Evolutionary conservation across 1,140 invertebrate species (phyloP).

Genomic region (Chionoecetes opilio): DNA sequence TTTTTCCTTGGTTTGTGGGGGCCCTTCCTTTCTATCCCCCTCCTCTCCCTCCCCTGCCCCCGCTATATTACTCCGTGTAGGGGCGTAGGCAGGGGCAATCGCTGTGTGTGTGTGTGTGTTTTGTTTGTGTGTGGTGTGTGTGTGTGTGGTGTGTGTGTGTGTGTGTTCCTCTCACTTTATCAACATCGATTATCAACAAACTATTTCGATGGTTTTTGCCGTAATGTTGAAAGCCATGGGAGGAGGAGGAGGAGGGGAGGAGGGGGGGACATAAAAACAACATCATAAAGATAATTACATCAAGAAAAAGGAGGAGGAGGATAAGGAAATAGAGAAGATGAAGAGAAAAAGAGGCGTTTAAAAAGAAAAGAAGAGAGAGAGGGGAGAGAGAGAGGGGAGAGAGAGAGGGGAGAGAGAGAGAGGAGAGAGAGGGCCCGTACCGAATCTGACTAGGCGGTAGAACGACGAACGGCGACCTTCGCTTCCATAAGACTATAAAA

Average conservation of each 20-base stretch:
- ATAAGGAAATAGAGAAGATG: not conserved
- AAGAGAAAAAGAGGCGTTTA: not conserved
- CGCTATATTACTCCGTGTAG: not conserved
- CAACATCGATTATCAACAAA: conserved; percentile 34
- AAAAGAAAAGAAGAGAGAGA: no score
- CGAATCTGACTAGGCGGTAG: no score
- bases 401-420: no score
- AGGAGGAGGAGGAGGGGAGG: not conserved
- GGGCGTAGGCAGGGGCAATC: no score
- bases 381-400: no score
- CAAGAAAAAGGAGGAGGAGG: not conserved
- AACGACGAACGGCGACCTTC: no score
- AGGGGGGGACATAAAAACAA: not conserved
- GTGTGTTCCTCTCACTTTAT: not conserved
- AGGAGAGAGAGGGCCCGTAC: no score
- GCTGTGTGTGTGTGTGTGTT: conserved; percentile 1
- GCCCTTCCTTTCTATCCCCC: not conserved
- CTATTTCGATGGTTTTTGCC: not conserved
- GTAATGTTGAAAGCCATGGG: not conserved
- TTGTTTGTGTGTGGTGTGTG: conserved; percentile 41
- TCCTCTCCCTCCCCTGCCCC: not conserved
- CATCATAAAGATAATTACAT: no score
- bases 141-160: conserved; percentile 37
- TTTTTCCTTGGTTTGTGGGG: no score
- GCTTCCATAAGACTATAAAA: no score